Evolutionary conservation across 2,888 invertebrate genomes (phyloP), one percentile per base, ranked within the genome.

Genomic region (Keiferia lycopersicella): DNA sequence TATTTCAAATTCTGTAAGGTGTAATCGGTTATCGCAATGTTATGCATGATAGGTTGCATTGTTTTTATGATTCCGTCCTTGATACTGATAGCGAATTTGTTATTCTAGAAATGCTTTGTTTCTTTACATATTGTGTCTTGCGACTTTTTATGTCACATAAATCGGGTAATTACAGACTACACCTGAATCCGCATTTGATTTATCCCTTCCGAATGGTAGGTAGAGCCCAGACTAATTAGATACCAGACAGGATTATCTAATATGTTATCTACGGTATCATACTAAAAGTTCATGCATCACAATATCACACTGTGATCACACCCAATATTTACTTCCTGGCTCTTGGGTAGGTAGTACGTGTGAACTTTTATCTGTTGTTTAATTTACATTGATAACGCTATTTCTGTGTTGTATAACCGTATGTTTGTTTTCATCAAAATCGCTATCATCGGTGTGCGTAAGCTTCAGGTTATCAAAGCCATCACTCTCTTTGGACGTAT

Each of bases 391-490:
- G 38, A 62, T 62, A 50, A 53, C 34, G 64, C 67, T 78, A 78
- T 78, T 75, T 67, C 67, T 67, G 61, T 68, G 66, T 71, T 68
- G 59, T 67, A 66, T 67, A 71, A 69, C 62, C 59, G 39, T 8
- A 62, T 62, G 48, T 30, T 61, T 67, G 64, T 68, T 68, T 70
- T 64, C 68, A 61, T 67, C 65, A 11, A 64, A 50, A 57, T 65
- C 64, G 61, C 58, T 69, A 69, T 65, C 62, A 69, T 65, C 62
- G 18, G 66, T 60, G 69, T 77, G 71, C 75, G 74, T 80, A 76
- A 73, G 73, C 73, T 73, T 64, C 80, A 80, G 81, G 80, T 83
- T 84, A 84, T 83, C 80, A 68, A 50, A 63, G 64, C 60, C 60
- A 63, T 64, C 57, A 20, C 48, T 63, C 63, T 64, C 56, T n/a